Conservation (phyloP, 2,113 vertebrate genomes). For the Ceyx melanurus region DNA sequence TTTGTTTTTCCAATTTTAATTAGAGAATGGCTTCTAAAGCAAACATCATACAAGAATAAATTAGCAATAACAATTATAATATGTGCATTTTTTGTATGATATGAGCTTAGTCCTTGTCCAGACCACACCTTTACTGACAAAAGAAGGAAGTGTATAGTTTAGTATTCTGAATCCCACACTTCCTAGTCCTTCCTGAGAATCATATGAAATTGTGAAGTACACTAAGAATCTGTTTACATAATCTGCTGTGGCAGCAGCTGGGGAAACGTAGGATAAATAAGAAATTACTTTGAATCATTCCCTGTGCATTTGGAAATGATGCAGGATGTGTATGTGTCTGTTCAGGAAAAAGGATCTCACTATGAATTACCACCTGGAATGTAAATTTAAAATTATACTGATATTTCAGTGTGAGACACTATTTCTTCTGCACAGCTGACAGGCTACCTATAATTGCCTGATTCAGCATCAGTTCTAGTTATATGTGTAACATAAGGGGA, state of each 20-base stretch:
- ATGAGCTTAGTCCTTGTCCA: background rate
- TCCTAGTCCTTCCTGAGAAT: background rate
- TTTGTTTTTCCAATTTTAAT: background rate
- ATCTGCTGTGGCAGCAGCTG: background rate
- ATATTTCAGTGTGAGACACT: background rate
- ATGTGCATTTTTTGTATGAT: background rate
- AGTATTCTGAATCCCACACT: background rate
- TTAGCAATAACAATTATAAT: background rate
- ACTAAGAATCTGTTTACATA: background rate
- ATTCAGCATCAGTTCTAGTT: background rate
- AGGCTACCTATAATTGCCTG: background rate
- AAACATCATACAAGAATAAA: background rate
- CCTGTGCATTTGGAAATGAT: background rate
- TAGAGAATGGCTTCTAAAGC: background rate
- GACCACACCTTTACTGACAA: background rate
- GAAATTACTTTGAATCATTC: background rate
- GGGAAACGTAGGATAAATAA: background rate
- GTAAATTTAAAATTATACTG: background rate
- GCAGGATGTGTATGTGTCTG: background rate
- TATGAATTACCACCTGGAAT: background rate
- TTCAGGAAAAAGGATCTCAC: background rate
- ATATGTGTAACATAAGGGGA: background rate
- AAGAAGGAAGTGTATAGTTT: background rate
- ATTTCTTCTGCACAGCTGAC: background rate
- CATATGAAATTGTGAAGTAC: background rate